Evolutionary conservation across 2,888 invertebrate genomes (phyloP).

Genomic region (Oscheius sp.): DNA sequence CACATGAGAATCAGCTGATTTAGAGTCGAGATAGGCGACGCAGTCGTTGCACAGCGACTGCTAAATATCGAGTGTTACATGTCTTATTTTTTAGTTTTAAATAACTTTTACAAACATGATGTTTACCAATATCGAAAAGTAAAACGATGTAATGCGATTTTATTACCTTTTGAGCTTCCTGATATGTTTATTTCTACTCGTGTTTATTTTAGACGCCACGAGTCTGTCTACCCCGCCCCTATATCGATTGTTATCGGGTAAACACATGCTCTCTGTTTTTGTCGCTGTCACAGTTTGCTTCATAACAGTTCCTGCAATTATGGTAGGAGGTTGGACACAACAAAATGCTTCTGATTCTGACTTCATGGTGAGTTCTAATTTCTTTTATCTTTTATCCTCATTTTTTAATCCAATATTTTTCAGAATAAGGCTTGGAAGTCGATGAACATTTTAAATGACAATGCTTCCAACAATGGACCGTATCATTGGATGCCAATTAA

Average conservation of each 20-base stretch:
- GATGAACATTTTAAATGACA: constrained; percentile 46
- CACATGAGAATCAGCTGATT: constrained; percentile 30
- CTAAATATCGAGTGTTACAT: constrained; percentile 16
- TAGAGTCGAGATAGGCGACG: constrained; percentile 3
- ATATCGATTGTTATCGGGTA: constrained; percentile 18
- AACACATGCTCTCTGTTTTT: constrained; percentile 18
- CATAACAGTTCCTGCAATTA: constrained; percentile 2
- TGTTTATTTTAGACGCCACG: too few species aligned
- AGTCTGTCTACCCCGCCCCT: background rate
- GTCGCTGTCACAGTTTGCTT: background rate
- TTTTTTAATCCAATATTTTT: constrained; percentile 11
- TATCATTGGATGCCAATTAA: constrained; percentile 53
- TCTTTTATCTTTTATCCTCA: background rate
- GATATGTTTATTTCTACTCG: too few species aligned
- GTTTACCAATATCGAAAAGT: too few species aligned
- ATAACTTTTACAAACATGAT: too few species aligned
- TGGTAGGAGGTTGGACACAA: constrained; percentile 41
- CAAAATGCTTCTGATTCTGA: constrained; percentile 50
- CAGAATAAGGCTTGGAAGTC: constrained; percentile 49
- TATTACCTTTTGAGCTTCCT: too few species aligned
- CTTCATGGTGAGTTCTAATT: constrained; percentile 42
- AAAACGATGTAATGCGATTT: too few species aligned
- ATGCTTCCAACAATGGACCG: constrained; percentile 54
- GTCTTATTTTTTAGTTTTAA: too few species aligned
- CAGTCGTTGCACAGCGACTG: constrained; percentile 8